Base-by-base conservation (phyloP, 2,113 vertebrate genomes). In the Erpornis zantholeuca region DNA sequence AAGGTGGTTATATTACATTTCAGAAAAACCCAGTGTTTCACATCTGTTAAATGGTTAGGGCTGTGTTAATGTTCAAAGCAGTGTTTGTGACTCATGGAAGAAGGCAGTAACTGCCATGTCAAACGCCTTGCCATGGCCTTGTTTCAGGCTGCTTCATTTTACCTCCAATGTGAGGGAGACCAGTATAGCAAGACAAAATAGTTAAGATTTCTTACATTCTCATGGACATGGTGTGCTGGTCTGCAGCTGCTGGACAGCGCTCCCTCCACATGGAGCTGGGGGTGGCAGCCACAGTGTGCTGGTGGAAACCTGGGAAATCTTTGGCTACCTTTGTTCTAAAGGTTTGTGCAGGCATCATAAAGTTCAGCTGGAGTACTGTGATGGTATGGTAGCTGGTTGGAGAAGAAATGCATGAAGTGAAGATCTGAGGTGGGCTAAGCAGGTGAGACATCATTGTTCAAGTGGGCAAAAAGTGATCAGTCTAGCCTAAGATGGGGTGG, bases 251-350 rank as follows among this genome's bases (percentile, higher is more conserved):
- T 80, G 63, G 45, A 68, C 53, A 72, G 66, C 3, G 1, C 54
- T 84, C 4, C 21, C 1, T 56, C 7, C 14, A 23, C 7, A 2
- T 4, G 4, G 15, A 35, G 12, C 27, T 71, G 21, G 47, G 56
- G 9, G 11, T 2, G 2, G 29, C 3, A 4, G 23, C 24, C 2
- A 0, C 24, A 57, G 22, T 36, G 16, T 1, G 0, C 24, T 45
- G 35, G 7, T 36, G 23, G 44, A 69, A 87, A 52, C 49, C 10
- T 72, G 29, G 23, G 20, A 56, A 65, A 52, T 33, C 33, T 64
- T 72, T 24, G 38, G 23, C 18, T 63, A 0, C n/a, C 23, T 82
- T 82, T 75, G 8, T 31, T 83, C 28, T 65, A 20, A 21, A 42
- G 36, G 19, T 11, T 77, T 77, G 42, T 72, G 53, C 22, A 66